phyloP scores from a whole-genome alignment of 2,888 invertebrate species.

The Ligdia adustata region DNA sequence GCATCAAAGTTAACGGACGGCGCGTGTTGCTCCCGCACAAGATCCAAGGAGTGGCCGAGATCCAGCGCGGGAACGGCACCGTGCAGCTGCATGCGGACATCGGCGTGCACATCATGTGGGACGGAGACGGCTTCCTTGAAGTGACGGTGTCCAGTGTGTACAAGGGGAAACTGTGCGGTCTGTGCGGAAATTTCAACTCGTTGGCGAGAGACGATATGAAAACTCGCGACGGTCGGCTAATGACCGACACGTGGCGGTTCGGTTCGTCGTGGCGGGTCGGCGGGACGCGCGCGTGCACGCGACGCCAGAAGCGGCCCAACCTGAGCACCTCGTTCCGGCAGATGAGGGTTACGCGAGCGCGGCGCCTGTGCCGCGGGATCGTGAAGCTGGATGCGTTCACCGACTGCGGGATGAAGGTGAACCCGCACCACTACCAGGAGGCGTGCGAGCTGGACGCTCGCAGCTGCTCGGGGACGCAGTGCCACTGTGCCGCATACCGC shows the following conservation, averaged over 20 bases:
- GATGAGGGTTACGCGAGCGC: slow-evolving; percentile 70
- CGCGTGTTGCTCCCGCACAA: slow-evolving; percentile 88
- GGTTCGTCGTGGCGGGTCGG: slow-evolving; percentile 97
- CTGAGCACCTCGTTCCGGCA: slow-evolving; percentile 76
- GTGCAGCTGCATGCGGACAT: slow-evolving; percentile 87
- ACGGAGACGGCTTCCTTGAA: slow-evolving; percentile 96
- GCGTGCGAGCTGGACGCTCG: slow-evolving; percentile 95
- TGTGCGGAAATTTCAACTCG: slow-evolving; percentile 98
- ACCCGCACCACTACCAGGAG: slow-evolving; percentile 92
- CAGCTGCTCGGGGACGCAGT: slow-evolving; percentile 91
- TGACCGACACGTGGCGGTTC: slow-evolving; percentile 88
- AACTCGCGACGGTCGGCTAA: slow-evolving; percentile 86
- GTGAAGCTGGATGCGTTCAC: slow-evolving; percentile 85
- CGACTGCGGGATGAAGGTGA: slow-evolving; percentile 91
- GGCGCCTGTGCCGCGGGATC: slow-evolving; percentile 80
- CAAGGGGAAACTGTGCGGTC: slow-evolving; percentile 92
- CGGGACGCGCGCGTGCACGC: slow-evolving; percentile 88
- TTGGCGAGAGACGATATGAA: slow-evolving; percentile 93
- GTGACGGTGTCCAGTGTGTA: slow-evolving; percentile 89
- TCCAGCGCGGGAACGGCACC: slow-evolving; percentile 87
- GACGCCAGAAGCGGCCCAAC: slow-evolving; percentile 79
- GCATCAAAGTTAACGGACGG: slow-evolving; percentile 93
- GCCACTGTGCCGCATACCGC: slow-evolving; percentile 95
- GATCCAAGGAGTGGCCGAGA: slow-evolving; percentile 82
- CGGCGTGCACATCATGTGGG: slow-evolving; percentile 95